Evolutionary conservation across 92 coral and sea anemone genomes (phyloP).

Genomic region (Heteractis magnifica): DNA sequence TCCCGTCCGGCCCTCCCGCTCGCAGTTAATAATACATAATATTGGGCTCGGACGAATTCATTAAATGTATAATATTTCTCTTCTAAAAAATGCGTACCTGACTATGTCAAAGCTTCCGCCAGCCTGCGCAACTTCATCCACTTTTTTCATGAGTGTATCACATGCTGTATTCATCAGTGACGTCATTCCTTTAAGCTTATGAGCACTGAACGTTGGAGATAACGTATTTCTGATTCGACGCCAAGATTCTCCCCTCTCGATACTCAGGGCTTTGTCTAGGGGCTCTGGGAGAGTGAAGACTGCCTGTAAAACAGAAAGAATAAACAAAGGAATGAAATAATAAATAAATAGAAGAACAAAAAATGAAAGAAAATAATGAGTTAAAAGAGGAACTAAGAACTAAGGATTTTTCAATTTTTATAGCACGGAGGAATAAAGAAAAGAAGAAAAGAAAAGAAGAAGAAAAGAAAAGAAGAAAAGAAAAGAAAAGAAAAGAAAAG

Average conservation of each 20-base stretch:
- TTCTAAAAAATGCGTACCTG: slow-evolving; percentile 18
- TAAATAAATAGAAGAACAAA: background rate
- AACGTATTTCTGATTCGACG: slow-evolving; percentile 63
- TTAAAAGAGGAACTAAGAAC: no score
- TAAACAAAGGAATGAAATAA: no score
- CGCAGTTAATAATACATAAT: no score
- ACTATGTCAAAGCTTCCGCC: slow-evolving; percentile 57
- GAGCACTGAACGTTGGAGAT: slow-evolving; percentile 67
- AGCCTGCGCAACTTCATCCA: slow-evolving; percentile 35
- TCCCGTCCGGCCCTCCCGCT: no score
- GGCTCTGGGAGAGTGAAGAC: slow-evolving; percentile 53
- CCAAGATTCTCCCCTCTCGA: slow-evolving; percentile 67
- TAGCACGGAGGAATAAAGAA: no score
- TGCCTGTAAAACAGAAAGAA: background rate
- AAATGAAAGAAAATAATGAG: no score
- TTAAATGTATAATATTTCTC: background rate
- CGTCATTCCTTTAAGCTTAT: slow-evolving; percentile 63
- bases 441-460: no score
- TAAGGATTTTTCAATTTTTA: no score
- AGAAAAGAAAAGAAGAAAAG: no score
- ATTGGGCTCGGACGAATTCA: no score
- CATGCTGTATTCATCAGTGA: slow-evolving; percentile 61
- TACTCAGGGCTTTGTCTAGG: slow-evolving; percentile 41
- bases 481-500: no score
- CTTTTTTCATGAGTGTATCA: slow-evolving; percentile 51